Base-by-base conservation (phyloP, 2,113 vertebrate genomes). In the Geococcyx californianus region DNA sequence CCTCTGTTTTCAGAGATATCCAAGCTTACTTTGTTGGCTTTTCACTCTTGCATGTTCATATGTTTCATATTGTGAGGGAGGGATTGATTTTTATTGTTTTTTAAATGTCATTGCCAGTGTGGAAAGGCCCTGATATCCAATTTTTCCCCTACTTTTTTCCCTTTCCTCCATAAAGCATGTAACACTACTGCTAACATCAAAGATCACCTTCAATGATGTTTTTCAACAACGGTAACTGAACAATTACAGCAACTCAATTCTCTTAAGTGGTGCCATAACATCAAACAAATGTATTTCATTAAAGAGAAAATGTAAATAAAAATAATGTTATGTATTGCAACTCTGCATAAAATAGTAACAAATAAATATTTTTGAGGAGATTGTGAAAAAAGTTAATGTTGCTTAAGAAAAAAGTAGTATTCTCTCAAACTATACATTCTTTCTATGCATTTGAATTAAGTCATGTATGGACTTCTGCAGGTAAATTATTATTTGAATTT, bases 51-150 rank as follows among this genome's bases (percentile, higher is more conserved):
- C 20, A 79, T 68, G 87, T 86, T 95, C 90, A 92, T 86, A 89
- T 95, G 92, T 93, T 97, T 95, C 51, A 84, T 64, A 97, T 93
- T 94, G 90, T 64, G 69, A 90, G 76, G 83, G 83, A 92, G 54
- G 62, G 58, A 69, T 66, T 78, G 83, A 78, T 56, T 95, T 85
- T 93, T 84, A 92, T 67, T 91, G 75, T 91, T 93, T 92, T 78
- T 90, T 89, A 87, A 94, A 92, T 96, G 70, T 79, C 84, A 81
- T 47, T 93, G 64, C 60, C 69, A 69, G 64, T 64, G 62, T 87
- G 81, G 42, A 94, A 76, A 88, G 86, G 83, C 56, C 73, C 40
- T 42, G 87, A 89, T 94, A 92, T 24, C 66, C 74, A 75, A 70
- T 38, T 91, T 89, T 92, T 87, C 21, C 36, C 73, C 28, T 11